Evolutionary conservation across 2,888 invertebrate genomes (phyloP), one percentile per base, ranked within the genome.

Genomic region (Synanthedon formicaeformis): DNA sequence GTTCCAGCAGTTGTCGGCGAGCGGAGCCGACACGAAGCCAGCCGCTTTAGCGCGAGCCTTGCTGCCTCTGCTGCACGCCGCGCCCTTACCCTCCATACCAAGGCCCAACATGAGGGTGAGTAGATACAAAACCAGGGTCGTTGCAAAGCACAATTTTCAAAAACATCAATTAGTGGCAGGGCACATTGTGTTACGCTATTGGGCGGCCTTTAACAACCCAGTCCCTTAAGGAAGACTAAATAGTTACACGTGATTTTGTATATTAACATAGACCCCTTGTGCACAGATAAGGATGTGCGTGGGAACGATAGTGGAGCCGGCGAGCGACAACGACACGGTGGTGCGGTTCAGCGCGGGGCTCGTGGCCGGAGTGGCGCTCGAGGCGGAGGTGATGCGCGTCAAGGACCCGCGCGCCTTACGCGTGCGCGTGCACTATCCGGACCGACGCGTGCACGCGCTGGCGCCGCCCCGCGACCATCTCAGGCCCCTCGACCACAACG

Each of bases 311-410:
- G 85, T 94, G 52, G 96, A 97, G 71, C 97, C 97, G 1, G 92
- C 92, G 50, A 93, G 93, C 41, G 92, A 95, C 71, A 90, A 90
- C 63, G 89, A 90, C 63, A 92, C 93, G 12, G 93, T 95, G 2
- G 85, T 96, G 54, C 96, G 97, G 70, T 97, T 98, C 71, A 96
- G 97, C 41, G 97, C 98, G 0, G 98, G 98, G 0, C 89, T 98
- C 3, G 92, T 97, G 51, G 91, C 96, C 56, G 94, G 95, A 41
- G 92, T 98, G 45, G 93, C 94, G 12, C 88, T 98, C 54, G 95
- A 96, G 67, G 97, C 96, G 0, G 95, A 96, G 73, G 90, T 98
- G 58, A 89, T 91, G 60, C 93, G 96, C 78, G 89, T 97, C 54
- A 90, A 91, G 41, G 91, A 93, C 67, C 91, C 94, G 1, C 87